These are phyloP conservation scores for Acleris laterana DNA, from an alignment of 2,888 invertebrate species.

Conservation along the genomic window DNA sequence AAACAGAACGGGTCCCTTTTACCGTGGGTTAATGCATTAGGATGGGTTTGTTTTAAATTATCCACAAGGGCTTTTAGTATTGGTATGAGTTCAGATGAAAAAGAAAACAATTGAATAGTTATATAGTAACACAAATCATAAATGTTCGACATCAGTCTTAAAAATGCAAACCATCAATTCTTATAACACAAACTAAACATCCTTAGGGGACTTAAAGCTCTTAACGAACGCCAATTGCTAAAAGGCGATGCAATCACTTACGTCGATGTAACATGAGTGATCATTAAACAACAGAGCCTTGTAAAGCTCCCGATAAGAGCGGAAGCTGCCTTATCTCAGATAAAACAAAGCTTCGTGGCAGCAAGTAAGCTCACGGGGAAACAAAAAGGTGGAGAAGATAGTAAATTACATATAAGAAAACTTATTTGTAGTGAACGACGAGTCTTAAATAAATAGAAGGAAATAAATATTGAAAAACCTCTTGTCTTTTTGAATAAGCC, in stretches of 20 bases:
- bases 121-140: no score
- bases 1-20: constrained; percentile 45
- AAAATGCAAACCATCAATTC: no score
- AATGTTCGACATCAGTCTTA: no score
- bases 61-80: constrained; percentile 2
- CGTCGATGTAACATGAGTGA: constrained; percentile 36
- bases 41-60: constrained; percentile 27
- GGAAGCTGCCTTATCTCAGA: constrained; percentile 36
- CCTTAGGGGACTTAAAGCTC: background rate
- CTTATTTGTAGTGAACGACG: no score
- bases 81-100: background rate
- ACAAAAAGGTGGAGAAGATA: background rate
- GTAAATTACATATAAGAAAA: background rate
- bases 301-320: constrained; percentile 33
- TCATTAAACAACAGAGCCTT: constrained; percentile 36
- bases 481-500: no score
- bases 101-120: no score
- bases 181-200: no score
- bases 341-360: constrained; percentile 33
- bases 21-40: constrained; percentile 29
- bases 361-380: constrained; percentile 22
- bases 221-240: constrained; percentile 13
- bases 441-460: no score
- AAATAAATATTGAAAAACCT: no score
- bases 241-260: constrained; percentile 32